Base-by-base conservation (phyloP, 2,888 invertebrate species). In the Eupithecia vulgata region DNA sequence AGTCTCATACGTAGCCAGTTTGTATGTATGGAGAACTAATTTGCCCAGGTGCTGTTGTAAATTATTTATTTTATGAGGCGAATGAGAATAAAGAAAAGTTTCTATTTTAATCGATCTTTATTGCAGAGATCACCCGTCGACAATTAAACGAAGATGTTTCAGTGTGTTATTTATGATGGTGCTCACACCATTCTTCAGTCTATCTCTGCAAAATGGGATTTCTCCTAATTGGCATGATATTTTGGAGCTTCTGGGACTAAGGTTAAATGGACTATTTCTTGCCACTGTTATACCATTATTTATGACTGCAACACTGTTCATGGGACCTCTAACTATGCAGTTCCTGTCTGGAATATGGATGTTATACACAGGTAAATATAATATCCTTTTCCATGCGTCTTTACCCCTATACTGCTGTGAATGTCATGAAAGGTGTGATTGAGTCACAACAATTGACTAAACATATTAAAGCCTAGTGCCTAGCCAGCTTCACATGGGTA, bases 101-200 rank as follows among this genome's bases (percentile, higher is more conserved):
- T 34, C 5, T 15, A 30, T 61, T 45, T 13, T 15, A 61, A 17
- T 8, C 17, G 17, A 21, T 34, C 25, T 70, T 72, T 70, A 59
- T 90, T 96, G 79, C 92, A 98, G 99, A 85, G 97, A 98, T 87
- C 98, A 99, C 91, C 98, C 98, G 17, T 95, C 96, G 12, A 98
- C 97, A 7, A 97, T 99, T 80, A 98, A 98, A 88, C 96, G 96
- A 86, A 95, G 98, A 85, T 98, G 98, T 88, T 95, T 97, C 80
- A 98, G 98, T 90, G 98, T 98, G 13, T 96, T 96, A 79, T 93
- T 97, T 77, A 97, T 98, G 93, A 97, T 97, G 95, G 88, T 98
- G 70, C 86, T 98, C 70, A 97, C 98, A 17, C 98, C 98, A 68
- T 91, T 96, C 75, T 96, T 97, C 84, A 95, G 98, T 68, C 97